Evolutionary conservation across 2,888 invertebrate genomes (phyloP), one percentile per base, ranked within the genome.

Genomic region (Drosophila conformis): DNA sequence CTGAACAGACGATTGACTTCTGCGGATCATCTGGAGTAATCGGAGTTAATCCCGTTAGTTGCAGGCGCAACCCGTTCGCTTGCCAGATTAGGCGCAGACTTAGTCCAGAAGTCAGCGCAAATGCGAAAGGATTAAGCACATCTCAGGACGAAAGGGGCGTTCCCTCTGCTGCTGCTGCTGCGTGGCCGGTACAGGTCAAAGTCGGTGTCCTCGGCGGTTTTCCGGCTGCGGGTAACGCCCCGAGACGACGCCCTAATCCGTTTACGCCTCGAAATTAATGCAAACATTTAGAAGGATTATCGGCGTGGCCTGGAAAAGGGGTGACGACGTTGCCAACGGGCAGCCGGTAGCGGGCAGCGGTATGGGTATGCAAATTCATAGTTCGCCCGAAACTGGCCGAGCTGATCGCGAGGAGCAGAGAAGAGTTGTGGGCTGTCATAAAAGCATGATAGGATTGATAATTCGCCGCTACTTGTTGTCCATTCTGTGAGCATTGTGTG

Each of bases 261-360:
- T 86, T 81, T 78, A 90, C 89, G 90, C 79, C 87, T 77, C 68
- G 76, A 82, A 83, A 90, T 82, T 79, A 84, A 82, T 83, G 73
- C 83, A 90, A 91, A 91, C 89, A 91, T 89, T 89, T 87, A 89
- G 87, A 89, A 85, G 90, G 89, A 91, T 89, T 90, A 90, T 79
- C 89, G 63, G 64, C 69, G 52, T 57, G 64, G 67, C 56, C 54
- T 65, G 73, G 38, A 51, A 76, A 89, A 87, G 79, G 78, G 78
- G 70, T 78, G 69, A 56, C 38, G 7, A 46, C 46, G 27, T 10
- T 49, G 36, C 25, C 46, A 7, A 36, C 67, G 38, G 18, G 36
- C 15, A 46, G 25, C 7, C 15, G 36, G 2, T 15, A 36, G 15
- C 36, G 36, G 40, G 46, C 21, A 13, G 21, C 51, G 38, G 48